Conservation (phyloP, 2,113 vertebrate species). For the Nettapus auritus region DNA sequence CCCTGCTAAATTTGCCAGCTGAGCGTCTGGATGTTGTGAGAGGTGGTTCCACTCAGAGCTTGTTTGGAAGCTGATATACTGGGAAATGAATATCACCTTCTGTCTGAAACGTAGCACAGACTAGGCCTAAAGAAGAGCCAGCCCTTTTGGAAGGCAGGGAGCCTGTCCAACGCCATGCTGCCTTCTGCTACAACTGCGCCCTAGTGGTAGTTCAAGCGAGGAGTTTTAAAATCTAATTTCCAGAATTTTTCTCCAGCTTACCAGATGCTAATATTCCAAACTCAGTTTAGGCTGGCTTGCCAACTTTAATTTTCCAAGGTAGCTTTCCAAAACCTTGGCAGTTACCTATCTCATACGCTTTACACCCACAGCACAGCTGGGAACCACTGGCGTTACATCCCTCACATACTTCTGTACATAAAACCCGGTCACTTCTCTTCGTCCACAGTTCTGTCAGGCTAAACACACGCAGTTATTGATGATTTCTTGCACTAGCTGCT, state of each 20-base stretch:
- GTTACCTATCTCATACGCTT: background rate
- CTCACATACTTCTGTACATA: background rate
- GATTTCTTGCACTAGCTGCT: background rate
- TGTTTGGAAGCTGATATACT: background rate
- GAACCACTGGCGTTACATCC: background rate
- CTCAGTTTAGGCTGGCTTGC: background rate
- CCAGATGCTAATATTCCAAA: background rate
- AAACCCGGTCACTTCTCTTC: background rate
- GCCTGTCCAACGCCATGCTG: background rate
- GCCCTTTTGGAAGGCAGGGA: too few species aligned
- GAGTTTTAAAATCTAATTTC: too few species aligned
- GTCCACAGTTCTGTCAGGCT: background rate
- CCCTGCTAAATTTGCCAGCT: background rate
- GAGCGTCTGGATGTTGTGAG: background rate
- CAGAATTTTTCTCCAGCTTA: background rate
- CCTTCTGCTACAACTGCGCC: background rate
- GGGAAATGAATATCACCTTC: background rate
- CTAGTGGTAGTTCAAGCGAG: background rate
- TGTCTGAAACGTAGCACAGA: background rate
- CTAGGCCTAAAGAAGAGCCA: background rate
- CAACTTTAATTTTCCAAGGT: background rate
- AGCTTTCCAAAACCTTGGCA: background rate
- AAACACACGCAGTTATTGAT: background rate
- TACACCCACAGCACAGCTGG: too few species aligned
- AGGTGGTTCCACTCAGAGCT: background rate